Evolutionary conservation across 53 echinoderm and acorn worm genomes (phyloP).

Genomic region (Holothuria leucospilota): DNA sequence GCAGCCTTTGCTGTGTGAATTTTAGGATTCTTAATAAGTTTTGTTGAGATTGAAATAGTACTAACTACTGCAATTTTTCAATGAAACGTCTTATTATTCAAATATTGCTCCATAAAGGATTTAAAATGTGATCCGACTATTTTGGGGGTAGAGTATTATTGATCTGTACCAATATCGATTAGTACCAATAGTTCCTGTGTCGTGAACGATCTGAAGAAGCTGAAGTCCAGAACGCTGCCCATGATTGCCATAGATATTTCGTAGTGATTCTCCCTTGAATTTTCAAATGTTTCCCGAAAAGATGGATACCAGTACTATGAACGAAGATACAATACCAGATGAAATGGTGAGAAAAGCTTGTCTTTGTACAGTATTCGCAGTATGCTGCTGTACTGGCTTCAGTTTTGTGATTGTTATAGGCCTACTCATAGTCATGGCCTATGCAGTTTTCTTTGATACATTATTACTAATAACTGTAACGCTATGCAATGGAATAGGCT

Average conservation of each 20-base stretch:
- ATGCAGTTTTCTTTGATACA: too few species aligned
- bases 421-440: too few species aligned
- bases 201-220: neutral
- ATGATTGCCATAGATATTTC: slow-evolving; percentile 38
- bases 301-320: slow-evolving; percentile 99
- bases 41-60: too few species aligned
- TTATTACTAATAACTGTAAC: too few species aligned
- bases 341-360: slow-evolving; percentile 83
- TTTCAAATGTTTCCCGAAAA: slow-evolving; percentile 55
- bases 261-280: neutral
- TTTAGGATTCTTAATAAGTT: too few species aligned
- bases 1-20: too few species aligned
- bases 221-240: slow-evolving; percentile 19
- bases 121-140: too few species aligned
- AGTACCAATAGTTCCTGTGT: slow-evolving; percentile 13
- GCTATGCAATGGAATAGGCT: too few species aligned
- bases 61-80: too few species aligned
- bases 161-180: slow-evolving; percentile 30
- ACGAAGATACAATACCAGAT: slow-evolving; percentile 83
- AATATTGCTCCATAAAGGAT: too few species aligned
- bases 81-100: too few species aligned
- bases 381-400: neutral
- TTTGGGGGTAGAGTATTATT: neutral
- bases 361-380: neutral
- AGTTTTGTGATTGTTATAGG: too few species aligned